phyloP scores from a whole-genome alignment of 2,888 invertebrate genomes.

The Ditula angustiorana region DNA sequence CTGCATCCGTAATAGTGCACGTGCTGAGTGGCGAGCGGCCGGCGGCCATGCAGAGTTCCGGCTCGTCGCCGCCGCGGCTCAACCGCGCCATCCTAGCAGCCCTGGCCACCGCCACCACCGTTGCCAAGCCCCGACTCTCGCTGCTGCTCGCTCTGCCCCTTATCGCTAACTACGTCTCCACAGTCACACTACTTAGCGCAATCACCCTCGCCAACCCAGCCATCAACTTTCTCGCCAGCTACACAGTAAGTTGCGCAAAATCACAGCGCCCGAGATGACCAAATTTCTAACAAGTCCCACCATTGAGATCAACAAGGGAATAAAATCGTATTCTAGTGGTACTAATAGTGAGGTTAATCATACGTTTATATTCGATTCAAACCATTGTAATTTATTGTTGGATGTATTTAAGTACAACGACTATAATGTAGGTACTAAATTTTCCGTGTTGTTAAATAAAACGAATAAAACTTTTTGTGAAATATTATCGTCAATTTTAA shows the following conservation, averaged over 20 bases:
- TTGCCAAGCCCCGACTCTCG: constrained; percentile 50
- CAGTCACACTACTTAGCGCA: constrained; percentile 50
- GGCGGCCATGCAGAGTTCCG: constrained; percentile 87
- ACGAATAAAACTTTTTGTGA: constrained; percentile 31
- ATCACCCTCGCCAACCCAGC: constrained; percentile 48
- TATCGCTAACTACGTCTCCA: constrained; percentile 52
- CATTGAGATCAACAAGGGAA: constrained; percentile 15
- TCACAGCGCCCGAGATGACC: constrained; percentile 68
- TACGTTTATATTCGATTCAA: constrained; percentile 17
- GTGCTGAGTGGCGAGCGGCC: constrained; percentile 91
- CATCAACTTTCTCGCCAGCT: constrained; percentile 45
- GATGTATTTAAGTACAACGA: constrained; percentile 38
- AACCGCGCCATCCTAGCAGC: constrained; percentile 65
- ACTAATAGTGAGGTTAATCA: constrained; percentile 9
- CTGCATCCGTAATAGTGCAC: constrained; percentile 93
- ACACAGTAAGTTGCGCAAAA: constrained; percentile 34
- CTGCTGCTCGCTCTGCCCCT: constrained; percentile 48
- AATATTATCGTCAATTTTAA: constrained; percentile 37
- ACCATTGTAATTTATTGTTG: constrained; percentile 26
- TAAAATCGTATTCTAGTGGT: constrained; percentile 18
- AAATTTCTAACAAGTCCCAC: constrained; percentile 47
- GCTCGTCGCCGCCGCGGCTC: constrained; percentile 67
- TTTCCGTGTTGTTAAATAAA: constrained; percentile 32
- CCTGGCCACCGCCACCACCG: constrained; percentile 62
- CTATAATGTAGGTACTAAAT: constrained; percentile 21